These are phyloP conservation scores for Cochlearius cochlearius DNA, from an alignment of 2,113 vertebrate species.

Conservation along the genomic window DNA sequence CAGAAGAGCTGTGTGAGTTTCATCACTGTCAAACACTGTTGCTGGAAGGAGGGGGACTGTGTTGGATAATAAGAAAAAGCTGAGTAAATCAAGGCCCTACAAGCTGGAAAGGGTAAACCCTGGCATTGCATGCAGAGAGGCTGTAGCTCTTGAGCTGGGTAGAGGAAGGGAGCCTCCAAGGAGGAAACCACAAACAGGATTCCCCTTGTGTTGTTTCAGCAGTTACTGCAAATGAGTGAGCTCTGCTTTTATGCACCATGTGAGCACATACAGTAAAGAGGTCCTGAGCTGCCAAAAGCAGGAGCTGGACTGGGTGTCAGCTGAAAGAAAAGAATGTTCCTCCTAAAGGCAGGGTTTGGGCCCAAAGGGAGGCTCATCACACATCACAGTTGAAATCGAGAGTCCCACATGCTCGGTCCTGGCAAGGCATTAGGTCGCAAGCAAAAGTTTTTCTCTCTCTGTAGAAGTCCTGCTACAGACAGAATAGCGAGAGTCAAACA, in stretches of 20 bases:
- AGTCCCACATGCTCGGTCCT: neutral
- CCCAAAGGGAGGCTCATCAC: neutral
- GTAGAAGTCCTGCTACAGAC: neutral
- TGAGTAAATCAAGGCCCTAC: neutral
- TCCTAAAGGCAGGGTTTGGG: neutral
- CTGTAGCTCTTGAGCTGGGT: neutral
- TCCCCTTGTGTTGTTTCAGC: neutral
- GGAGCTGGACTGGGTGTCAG: neutral
- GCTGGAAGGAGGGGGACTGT: neutral
- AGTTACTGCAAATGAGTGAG: neutral
- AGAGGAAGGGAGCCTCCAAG: neutral
- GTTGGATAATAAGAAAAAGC: neutral
- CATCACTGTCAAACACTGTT: neutral
- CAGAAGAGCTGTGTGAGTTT: neutral
- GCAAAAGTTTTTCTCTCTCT: neutral
- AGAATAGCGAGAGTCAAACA: neutral
- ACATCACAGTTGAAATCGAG: neutral
- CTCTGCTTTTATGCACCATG: neutral
- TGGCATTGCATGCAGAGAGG: neutral
- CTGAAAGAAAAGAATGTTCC: fast-evolving
- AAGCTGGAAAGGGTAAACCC: neutral
- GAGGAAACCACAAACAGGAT: neutral
- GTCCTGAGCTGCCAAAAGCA: neutral
- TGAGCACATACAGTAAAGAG: neutral
- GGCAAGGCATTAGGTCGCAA: neutral